Conservation (phyloP, 1,140 invertebrate genomes). For the Panulirus ornatus region DNA sequence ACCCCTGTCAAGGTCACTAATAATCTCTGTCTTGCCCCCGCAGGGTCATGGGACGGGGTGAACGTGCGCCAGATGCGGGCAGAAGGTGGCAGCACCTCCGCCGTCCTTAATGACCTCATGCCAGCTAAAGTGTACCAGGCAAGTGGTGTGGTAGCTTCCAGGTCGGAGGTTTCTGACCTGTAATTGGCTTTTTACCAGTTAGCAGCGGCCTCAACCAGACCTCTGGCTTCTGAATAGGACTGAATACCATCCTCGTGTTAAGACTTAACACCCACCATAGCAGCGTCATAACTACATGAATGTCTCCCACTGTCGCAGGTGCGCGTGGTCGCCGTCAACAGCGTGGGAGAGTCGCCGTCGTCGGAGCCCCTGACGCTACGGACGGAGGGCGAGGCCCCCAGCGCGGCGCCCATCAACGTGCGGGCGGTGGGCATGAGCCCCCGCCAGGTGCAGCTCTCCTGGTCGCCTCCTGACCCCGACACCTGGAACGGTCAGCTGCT, state of each 20-base stretch:
- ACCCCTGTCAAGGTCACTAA: no score
- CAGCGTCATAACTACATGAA: no score
- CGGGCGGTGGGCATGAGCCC: slow-evolving; percentile 86
- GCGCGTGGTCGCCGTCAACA: slow-evolving; percentile 78
- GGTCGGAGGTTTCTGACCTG: not conserved
- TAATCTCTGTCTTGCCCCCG: not conserved
- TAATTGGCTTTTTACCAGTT: no score
- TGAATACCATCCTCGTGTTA: no score
- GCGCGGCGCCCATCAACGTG: slow-evolving; percentile 86
- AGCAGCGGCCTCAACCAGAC: no score
- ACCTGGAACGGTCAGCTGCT: slow-evolving; percentile 86
- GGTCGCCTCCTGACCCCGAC: slow-evolving; percentile 85
- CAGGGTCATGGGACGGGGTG: slow-evolving; percentile 55
- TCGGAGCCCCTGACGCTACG: slow-evolving; percentile 75
- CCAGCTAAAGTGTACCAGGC: slow-evolving; percentile 70
- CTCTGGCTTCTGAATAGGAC: no score
- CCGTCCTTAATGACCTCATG: slow-evolving; percentile 61
- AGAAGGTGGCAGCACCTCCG: slow-evolving; percentile 57
- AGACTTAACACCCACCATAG: no score
- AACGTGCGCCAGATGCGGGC: slow-evolving; percentile 52
- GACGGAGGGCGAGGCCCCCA: slow-evolving; percentile 79
- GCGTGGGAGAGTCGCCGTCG: slow-evolving; percentile 77
- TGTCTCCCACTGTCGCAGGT: slow-evolving; percentile 61
- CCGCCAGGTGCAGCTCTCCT: slow-evolving; percentile 87
- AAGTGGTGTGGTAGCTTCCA: not conserved